A percentile compares a stretch with the other conserved stretches of the same genome.
phyloP scores from a whole-genome alignment of 2,113 vertebrate genomes.

The Melospiza georgiana region DNA sequence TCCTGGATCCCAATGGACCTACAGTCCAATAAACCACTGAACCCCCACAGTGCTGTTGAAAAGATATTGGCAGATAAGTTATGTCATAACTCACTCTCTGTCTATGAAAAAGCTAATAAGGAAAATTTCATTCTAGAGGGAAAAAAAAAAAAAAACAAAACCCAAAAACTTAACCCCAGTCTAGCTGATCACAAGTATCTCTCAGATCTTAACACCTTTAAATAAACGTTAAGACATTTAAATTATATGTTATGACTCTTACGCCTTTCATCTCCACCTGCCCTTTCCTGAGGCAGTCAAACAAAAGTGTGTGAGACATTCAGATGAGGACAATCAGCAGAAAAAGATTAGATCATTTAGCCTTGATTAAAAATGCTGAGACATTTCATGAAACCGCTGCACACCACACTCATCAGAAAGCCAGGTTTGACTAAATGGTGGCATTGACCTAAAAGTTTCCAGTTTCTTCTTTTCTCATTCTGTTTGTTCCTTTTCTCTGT shows the following conservation, averaged over 20 bases:
- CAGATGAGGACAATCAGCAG: not conserved
- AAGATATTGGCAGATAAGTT: not conserved
- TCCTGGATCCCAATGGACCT: not conserved
- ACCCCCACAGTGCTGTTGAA: not conserved
- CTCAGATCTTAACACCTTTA: not conserved
- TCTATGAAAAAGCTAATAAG: not conserved
- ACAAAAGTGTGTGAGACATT: not conserved
- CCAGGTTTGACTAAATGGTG: not conserved
- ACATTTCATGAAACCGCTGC: not conserved
- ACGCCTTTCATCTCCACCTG: not conserved
- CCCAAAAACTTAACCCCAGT: not conserved
- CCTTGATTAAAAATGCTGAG: not conserved
- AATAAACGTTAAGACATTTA: not conserved
- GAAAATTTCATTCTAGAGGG: not conserved
- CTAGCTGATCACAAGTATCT: not conserved
- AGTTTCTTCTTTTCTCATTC: not conserved
- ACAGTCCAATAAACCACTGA: not conserved
- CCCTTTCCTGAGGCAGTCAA: not conserved
- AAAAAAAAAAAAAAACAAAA: fast-evolving
- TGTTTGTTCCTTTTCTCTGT: not conserved
- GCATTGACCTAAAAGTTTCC: not conserved
- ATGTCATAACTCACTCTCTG: not conserved
- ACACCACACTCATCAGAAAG: not conserved
- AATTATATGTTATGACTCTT: not conserved
- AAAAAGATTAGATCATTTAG: not conserved